These are phyloP conservation scores for Andrena minutula DNA, from an alignment of 2,888 invertebrate species.

Conservation along the genomic window DNA sequence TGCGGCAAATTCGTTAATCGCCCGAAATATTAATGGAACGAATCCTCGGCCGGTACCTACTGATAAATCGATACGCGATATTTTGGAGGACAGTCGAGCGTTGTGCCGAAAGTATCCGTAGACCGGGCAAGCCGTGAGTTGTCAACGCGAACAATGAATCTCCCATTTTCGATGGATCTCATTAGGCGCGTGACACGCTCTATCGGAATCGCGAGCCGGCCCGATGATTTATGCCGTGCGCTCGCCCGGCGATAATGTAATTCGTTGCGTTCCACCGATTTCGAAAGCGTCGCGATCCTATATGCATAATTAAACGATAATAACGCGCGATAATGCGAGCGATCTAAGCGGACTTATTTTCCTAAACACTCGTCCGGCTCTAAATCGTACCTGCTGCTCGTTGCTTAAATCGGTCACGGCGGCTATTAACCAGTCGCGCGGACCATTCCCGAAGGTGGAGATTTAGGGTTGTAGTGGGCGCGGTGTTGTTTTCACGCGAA, in stretches of 20 bases:
- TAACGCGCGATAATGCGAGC: not conserved
- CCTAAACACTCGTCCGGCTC: not conserved
- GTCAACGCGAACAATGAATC: conserved; percentile 57
- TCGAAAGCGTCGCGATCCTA: conserved; percentile 28
- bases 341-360: conserved; percentile 9
- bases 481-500: conserved; percentile 43
- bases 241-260: conserved; percentile 60
- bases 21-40: conserved; percentile 26
- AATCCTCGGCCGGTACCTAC: not conserved
- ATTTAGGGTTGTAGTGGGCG: conserved; percentile 36
- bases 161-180: conserved; percentile 66
- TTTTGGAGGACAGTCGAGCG: conserved; percentile 16
- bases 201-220: conserved; percentile 52
- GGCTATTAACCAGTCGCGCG: conserved; percentile 6
- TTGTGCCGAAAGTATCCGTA: conserved; percentile 46
- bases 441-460: conserved; percentile 11
- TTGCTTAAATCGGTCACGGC: conserved; percentile 13
- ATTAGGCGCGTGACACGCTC: conserved; percentile 62
- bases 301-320: conserved; percentile 34
- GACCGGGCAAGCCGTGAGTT: conserved; percentile 14
- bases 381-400: not conserved
- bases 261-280: conserved; percentile 57
- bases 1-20: conserved; percentile 34
- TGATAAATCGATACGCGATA: conserved; percentile 45
- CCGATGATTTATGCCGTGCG: conserved; percentile 59